Evolutionary conservation across 2,888 invertebrate genomes (phyloP), one percentile per base, ranked within the genome.

Genomic region (Pammene fasciana): DNA sequence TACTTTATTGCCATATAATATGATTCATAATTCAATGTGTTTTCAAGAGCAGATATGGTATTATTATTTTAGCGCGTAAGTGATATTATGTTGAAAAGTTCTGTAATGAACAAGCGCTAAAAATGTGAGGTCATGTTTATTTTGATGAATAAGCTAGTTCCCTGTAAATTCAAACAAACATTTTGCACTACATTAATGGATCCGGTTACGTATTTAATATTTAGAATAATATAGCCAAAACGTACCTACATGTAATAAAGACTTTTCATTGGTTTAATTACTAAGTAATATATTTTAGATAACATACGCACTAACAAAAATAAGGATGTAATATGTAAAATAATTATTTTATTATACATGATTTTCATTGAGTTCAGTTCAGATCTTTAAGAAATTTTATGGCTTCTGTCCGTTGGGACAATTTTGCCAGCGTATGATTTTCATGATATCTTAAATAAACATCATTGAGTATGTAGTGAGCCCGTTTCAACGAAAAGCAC

Each of bases 381-480:
- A n/a, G n/a, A n/a, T n/a, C n/a, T n/a, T n/a, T n/a, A n/a, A n/a
- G n/a, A n/a, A n/a, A n/a, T n/a, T n/a, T n/a, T n/a, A n/a, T n/a
- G n/a, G n/a, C n/a, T n/a, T n/a, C n/a, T n/a, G n/a, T n/a, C n/a
- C n/a, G n/a, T n/a, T n/a, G n/a, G n/a, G n/a, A n/a, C n/a, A n/a
- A n/a, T n/a, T n/a, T n/a, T n/a, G n/a, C n/a, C n/a, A n/a, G n/a
- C n/a, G n/a, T n/a, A n/a, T n/a, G n/a, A n/a, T n/a, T n/a, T 26
- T 10, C 16, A 48, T 48, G 48, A 9, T 8, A 14, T 16, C 50
- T 50, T 26, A 50, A 45, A 26, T 18, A 59, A 45, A 38, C 36
- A 61, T 50, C 61, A 41, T 50, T 52, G 9, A 26, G 14, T 59
- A 57, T 59, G 45, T 45, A 57, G 9, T 59, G 1, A 50, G 18